Evolutionary conservation across 2,797 vertebrate genomes (phyloP).

Genomic region (Microhierax caerulescens): DNA sequence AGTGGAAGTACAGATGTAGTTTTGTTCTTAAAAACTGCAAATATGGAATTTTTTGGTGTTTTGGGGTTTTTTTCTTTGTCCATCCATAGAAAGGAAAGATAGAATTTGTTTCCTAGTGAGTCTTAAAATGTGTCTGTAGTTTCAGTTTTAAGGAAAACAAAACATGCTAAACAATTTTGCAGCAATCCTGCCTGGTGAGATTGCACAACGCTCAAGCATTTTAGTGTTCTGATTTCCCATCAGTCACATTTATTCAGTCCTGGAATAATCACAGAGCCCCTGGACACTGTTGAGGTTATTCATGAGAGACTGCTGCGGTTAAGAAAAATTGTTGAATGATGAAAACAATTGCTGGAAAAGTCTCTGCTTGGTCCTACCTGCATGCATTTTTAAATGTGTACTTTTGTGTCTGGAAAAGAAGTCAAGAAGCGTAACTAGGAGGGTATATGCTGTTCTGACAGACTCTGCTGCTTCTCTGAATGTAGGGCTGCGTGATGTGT

Average conservation of each 20-base stretch:
- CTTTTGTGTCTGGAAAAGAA: background rate
- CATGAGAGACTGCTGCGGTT: background rate
- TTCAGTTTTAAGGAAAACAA: slow-evolving; percentile 12
- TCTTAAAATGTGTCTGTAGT: background rate
- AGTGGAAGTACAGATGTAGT: background rate
- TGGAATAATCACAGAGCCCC: background rate
- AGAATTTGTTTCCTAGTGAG: background rate
- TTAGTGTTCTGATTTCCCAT: slow-evolving; percentile 24
- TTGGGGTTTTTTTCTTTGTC: background rate
- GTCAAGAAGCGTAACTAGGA: background rate
- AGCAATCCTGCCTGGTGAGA: background rate
- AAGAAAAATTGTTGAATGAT: slow-evolving; percentile 16
- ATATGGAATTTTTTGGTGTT: background rate
- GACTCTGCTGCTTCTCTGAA: background rate
- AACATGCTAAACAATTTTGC: slow-evolving; percentile 10
- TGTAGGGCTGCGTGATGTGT: background rate
- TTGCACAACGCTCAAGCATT: background rate
- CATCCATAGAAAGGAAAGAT: background rate
- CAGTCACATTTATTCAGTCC: slow-evolving; percentile 15
- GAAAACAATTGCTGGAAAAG: background rate
- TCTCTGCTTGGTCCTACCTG: background rate
- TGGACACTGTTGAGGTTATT: slow-evolving; percentile 21
- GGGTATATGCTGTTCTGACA: background rate
- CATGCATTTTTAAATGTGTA: background rate
- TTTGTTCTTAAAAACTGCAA: background rate